Conservation (phyloP, 2,888 invertebrate genomes). For the Ophion ventricosus region DNA sequence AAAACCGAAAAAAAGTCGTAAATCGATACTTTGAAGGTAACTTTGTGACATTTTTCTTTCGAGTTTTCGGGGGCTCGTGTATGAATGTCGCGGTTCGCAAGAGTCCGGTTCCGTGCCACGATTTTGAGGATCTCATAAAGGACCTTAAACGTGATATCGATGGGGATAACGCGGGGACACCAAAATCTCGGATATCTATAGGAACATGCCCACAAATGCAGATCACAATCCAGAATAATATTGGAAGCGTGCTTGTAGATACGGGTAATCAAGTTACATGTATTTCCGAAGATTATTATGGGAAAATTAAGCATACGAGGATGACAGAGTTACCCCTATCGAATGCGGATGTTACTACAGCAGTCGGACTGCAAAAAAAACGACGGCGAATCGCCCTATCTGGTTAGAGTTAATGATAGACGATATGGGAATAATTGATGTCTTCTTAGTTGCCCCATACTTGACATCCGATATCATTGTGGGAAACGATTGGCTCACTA, state of each 20-base stretch:
- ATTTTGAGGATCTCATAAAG: conserved; percentile 27
- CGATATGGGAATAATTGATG: not conserved
- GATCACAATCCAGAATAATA: conserved; percentile 17
- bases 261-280: conserved; percentile 36
- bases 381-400: conserved; percentile 53
- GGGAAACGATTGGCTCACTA: conserved; percentile 63
- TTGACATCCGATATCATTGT: conserved; percentile 61
- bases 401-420: conserved; percentile 60
- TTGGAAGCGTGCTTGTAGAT: conserved; percentile 36
- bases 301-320: conserved; percentile 59
- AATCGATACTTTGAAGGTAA: no score
- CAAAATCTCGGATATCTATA: not conserved
- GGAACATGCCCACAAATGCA: not conserved
- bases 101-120: conserved; percentile 28
- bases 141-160: conserved; percentile 24
- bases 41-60: no score
- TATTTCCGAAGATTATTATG: conserved; percentile 66
- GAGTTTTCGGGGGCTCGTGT: no score
- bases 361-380: conserved; percentile 62
- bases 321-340: conserved; percentile 57
- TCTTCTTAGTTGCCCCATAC: conserved; percentile 51
- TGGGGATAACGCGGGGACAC: conserved; percentile 15
- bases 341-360: conserved; percentile 47
- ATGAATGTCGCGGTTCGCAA: not conserved
- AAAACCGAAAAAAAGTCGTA: not conserved